Conservation (phyloP, 2,888 invertebrate species). For the Tricholauxania praeusta region DNA sequence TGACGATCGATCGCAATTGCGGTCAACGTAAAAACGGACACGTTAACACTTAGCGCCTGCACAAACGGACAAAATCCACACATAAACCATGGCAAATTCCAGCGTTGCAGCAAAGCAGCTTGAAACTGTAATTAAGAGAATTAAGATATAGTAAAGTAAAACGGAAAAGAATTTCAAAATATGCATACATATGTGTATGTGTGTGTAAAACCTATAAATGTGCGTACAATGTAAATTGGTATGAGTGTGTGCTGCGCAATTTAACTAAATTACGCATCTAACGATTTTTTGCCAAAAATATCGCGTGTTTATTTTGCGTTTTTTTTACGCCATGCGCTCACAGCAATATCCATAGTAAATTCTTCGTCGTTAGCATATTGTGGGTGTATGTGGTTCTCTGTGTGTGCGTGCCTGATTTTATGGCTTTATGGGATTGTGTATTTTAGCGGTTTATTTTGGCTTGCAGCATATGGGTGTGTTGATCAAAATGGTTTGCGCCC, state of each 20-base stretch:
- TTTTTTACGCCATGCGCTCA: background rate
- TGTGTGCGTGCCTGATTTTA: background rate
- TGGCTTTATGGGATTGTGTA: background rate
- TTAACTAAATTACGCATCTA: slow-evolving; percentile 1
- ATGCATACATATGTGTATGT: background rate
- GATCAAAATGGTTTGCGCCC: too few relatives aligned
- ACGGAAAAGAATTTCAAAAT: background rate
- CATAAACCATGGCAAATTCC: slow-evolving; percentile 88
- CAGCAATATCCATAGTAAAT: background rate
- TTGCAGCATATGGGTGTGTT: too few relatives aligned
- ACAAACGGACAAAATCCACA: slow-evolving; percentile 91
- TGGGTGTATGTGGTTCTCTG: background rate
- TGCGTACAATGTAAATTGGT: background rate
- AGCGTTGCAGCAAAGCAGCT: slow-evolving; percentile 87
- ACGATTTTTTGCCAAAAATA: background rate
- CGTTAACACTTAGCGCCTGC: slow-evolving; percentile 86
- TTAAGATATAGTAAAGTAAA: background rate
- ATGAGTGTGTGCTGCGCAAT: background rate
- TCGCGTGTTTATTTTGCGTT: background rate
- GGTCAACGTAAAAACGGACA: slow-evolving; percentile 89
- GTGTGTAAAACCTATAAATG: background rate
- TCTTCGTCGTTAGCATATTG: too few relatives aligned
- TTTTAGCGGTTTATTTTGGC: background rate
- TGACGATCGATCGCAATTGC: slow-evolving; percentile 90
- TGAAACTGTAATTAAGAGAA: slow-evolving; percentile 75